Conservation (phyloP, 2,113 vertebrate genomes). For the Boulengeromyrus knoepffleri region DNA sequence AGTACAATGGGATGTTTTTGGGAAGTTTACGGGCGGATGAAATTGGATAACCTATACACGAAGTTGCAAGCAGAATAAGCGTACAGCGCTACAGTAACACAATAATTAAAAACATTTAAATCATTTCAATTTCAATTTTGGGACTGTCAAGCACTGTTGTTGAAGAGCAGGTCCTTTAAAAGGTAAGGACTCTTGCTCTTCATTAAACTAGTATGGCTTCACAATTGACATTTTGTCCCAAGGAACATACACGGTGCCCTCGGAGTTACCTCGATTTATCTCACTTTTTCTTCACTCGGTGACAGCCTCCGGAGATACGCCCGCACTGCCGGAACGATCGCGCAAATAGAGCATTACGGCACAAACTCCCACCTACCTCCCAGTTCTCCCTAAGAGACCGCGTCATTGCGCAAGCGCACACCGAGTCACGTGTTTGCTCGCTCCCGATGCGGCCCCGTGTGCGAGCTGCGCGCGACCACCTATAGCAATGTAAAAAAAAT, state of each 20-base stretch:
- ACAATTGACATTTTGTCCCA: not conserved
- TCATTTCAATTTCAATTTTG: not conserved
- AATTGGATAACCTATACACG: not conserved
- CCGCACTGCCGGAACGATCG: not conserved
- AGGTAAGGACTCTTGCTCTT: not conserved
- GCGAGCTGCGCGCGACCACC: not conserved
- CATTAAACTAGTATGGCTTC: not conserved
- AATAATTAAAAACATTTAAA: not conserved
- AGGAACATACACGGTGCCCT: not conserved
- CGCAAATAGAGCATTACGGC: not conserved
- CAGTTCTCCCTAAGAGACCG: not conserved
- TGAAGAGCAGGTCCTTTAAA: not conserved
- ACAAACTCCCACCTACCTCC: not conserved
- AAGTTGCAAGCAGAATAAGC: not conserved
- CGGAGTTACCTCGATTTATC: not conserved
- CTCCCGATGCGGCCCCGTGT: not conserved
- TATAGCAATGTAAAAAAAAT: not conserved
- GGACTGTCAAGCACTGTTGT: not conserved
- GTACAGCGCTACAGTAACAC: not conserved
- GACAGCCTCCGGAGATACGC: not conserved
- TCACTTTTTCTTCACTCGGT: not conserved
- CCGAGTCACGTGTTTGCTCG: not conserved
- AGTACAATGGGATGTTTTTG: not conserved
- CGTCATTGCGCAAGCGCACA: not conserved
- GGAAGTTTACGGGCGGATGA: not conserved